A percentile compares a stretch with the other conserved stretches of the same genome.
These are phyloP conservation scores for Listronotus oregonensis DNA, from an alignment of 1,140 invertebrate genomes.

Conservation along the genomic window DNA sequence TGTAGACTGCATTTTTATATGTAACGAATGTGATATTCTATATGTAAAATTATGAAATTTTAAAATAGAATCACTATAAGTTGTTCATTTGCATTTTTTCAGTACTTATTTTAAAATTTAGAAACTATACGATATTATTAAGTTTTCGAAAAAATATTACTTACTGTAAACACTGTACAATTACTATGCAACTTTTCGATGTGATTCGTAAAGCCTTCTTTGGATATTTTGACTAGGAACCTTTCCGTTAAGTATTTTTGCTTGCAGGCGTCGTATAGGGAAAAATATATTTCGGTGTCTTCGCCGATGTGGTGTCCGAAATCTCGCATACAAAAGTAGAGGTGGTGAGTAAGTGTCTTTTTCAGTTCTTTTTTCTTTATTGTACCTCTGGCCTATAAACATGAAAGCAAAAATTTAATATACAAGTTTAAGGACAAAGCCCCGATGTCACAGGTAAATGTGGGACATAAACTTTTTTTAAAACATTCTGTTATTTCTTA, in stretches of 20 bases:
- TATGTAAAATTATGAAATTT: too few species aligned
- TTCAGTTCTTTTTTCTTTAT: constrained; percentile 63
- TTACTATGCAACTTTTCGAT: constrained; percentile 86
- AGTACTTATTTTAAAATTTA: too few species aligned
- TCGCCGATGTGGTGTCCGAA: constrained; percentile 86
- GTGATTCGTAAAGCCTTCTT: constrained; percentile 88
- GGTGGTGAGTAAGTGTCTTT: constrained; percentile 78
- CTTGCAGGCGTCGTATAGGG: constrained; percentile 79
- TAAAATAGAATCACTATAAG: too few species aligned
- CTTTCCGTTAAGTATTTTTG: constrained; percentile 79
- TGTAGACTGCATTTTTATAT: too few species aligned
- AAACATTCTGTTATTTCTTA: too few species aligned
- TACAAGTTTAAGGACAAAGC: too few species aligned
- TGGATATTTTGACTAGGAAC: constrained; percentile 85
- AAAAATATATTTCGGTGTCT: constrained; percentile 87
- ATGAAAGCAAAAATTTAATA: too few species aligned
- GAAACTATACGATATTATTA: too few species aligned
- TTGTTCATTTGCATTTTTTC: too few species aligned
- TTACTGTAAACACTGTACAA: constrained; percentile 87
- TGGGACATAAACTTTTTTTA: too few species aligned
- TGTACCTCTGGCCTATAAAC: constrained; percentile 50
- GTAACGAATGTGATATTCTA: too few species aligned
- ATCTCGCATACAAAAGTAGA: constrained; percentile 87
- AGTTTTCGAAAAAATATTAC: background rate
- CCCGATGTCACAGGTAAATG: too few species aligned